Evolutionary conservation across 2,113 vertebrate genomes (phyloP).

Genomic region (Brachypodius melanocephalos): DNA sequence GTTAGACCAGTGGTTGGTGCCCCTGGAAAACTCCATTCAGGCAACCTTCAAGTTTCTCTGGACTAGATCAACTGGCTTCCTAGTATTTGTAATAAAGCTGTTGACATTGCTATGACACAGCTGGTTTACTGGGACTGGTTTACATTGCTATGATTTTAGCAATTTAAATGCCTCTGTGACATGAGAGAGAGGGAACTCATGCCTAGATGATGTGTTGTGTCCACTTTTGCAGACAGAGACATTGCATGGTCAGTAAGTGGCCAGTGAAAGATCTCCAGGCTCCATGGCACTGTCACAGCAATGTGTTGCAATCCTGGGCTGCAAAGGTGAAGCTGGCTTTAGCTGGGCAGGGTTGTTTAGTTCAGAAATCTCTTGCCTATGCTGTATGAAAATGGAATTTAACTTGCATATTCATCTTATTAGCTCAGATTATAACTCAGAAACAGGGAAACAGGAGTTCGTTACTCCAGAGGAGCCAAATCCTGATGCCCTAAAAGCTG

Average conservation of each 20-base stretch:
- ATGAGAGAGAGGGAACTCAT: not conserved
- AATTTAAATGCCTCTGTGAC: not conserved
- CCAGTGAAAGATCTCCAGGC: not conserved
- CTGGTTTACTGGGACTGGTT: not conserved
- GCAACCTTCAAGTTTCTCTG: not conserved
- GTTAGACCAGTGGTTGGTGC: not conserved
- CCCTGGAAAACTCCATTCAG: not conserved
- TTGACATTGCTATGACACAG: not conserved
- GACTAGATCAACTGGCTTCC: not conserved
- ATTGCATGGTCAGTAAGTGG: fast-evolving
- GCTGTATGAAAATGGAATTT: not conserved
- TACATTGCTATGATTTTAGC: not conserved
- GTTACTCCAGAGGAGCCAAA: not conserved
- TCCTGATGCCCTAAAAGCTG: not conserved
- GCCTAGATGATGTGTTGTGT: not conserved
- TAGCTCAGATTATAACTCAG: not conserved
- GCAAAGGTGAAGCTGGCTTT: not conserved
- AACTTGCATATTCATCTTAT: not conserved
- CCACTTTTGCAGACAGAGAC: not conserved
- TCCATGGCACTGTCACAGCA: fast-evolving
- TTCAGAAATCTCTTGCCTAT: not conserved
- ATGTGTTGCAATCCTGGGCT: not conserved
- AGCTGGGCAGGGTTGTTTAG: not conserved
- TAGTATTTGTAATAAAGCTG: not conserved
- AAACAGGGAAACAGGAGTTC: not conserved